Evolutionary conservation across 1,140 invertebrate genomes (phyloP), one percentile per base, ranked within the genome.

Genomic region (Hyposmocoma kahamanoa): DNA sequence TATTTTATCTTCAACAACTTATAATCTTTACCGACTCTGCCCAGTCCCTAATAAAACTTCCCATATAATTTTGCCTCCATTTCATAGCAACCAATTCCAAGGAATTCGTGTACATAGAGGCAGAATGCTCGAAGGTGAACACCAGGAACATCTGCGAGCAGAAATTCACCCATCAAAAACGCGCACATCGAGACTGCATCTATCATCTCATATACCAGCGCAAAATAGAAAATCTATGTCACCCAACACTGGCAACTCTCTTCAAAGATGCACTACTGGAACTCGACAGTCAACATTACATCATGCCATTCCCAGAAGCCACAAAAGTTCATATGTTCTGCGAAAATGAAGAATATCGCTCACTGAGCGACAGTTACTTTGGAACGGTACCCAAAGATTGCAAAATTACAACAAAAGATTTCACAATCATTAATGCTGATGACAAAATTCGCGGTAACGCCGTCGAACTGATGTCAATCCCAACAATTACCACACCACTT

Each of bases 21-120:
- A n/a, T 20, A 17, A 30, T 15, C 28, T 45, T 20, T 45, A 45
- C 17, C 18, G 11, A 21, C 13, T 45, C 1, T 19, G 19, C 21
- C 24, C 28, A 19, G 11, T 32, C n/a, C 43, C 43, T 15, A 45
- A 45, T 32, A 45, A 34, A 21, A 10, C 19, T 22, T 19, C 19
- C 10, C 15, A 32, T 19, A 34, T 45, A 17, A 30, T 45, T 6
- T 11, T 45, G 13, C 43, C 43, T 13, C 18, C 43, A 2, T 45
- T 45, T 20, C 21, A 45, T 45, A 11, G 43, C 43, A 26, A 10
- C 43, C 26, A 30, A 45, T 20, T 32, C 43, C 24, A 1, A 34
- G 24, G 43, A 45, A 19, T 45, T 10, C 34, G 28, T 47, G 30
- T 47, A 47, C 20, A 47, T 47, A 47, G 45, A 47, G 34, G 34